Evolutionary conservation across 2,113 vertebrate genomes (phyloP).

Genomic region (Emydura subglobosa): DNA sequence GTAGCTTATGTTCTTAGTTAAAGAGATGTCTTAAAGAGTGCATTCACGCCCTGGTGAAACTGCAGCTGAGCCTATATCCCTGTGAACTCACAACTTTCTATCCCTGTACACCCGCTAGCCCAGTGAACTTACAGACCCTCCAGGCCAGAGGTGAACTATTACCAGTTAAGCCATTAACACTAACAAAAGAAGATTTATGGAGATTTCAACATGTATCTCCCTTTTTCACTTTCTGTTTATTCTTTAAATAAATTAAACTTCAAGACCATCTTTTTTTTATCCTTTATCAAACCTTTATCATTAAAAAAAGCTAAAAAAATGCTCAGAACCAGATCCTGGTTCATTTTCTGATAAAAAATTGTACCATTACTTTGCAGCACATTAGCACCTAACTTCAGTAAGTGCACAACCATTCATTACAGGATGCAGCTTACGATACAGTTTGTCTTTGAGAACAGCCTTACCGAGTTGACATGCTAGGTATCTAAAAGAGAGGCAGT

Average conservation of each 20-base stretch:
- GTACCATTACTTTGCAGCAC: conserved; percentile 17
- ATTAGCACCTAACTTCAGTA: conserved; percentile 49
- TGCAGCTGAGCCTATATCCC: neutral
- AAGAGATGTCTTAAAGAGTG: neutral
- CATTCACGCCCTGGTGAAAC: neutral
- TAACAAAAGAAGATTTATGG: conserved; percentile 2
- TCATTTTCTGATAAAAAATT: conserved; percentile 26
- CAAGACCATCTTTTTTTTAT: neutral
- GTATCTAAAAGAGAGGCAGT: conserved; percentile 64
- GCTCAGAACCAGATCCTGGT: conserved; percentile 19
- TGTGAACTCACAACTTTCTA: neutral
- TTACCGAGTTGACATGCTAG: conserved; percentile 76
- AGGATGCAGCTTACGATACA: conserved; percentile 72
- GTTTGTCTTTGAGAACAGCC: conserved; percentile 70
- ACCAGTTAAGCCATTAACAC: neutral
- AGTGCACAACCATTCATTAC: conserved; percentile 65
- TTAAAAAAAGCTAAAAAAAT: neutral
- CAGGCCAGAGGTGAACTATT: neutral
- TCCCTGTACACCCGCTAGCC: neutral
- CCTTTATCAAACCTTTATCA: neutral
- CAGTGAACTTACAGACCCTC: neutral
- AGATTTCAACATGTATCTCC: neutral
- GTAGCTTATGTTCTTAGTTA: neutral
- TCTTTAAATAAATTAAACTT: neutral
- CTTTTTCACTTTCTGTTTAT: neutral